These are phyloP conservation scores for Dastarcus helophoroides DNA, from an alignment of 2,888 invertebrate genomes.

Conservation along the genomic window DNA sequence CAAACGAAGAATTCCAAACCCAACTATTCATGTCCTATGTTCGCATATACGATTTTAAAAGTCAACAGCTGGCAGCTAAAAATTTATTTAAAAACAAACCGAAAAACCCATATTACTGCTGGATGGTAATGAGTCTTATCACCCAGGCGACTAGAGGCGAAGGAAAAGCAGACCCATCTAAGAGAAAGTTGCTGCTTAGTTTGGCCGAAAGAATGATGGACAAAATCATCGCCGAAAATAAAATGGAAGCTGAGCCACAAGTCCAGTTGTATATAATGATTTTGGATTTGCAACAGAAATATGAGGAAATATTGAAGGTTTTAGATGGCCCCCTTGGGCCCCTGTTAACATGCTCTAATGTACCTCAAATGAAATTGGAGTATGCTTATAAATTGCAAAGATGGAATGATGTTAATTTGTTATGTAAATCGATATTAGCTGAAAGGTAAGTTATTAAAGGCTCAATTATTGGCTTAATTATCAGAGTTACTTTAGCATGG, in stretches of 20 bases:
- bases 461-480: no score
- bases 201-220: conserved; percentile 91
- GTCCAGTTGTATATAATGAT: conserved; percentile 84
- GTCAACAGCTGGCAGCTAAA: conserved; percentile 84
- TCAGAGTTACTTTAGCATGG: conserved; percentile 41
- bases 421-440: conserved; percentile 61
- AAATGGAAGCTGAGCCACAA: conserved; percentile 89
- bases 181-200: conserved; percentile 61
- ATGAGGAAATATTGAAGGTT: conserved; percentile 67
- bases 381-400: conserved; percentile 59
- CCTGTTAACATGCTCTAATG: conserved; percentile 55
- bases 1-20: conserved; percentile 83
- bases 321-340: conserved; percentile 66
- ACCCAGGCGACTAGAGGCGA: conserved; percentile 60
- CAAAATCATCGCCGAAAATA: conserved; percentile 76
- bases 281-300: conserved; percentile 67
- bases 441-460: conserved; percentile 52
- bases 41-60: conserved; percentile 75
- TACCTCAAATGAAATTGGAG: conserved; percentile 58
- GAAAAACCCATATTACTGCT: conserved; percentile 95
- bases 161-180: conserved; percentile 43
- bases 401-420: conserved; percentile 63
- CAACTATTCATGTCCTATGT: conserved; percentile 96
- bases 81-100: conserved; percentile 81
- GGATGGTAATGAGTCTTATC: conserved; percentile 95